Evolutionary conservation across 2,888 invertebrate species (phyloP).

Genomic region (Ormyrus rosae): DNA sequence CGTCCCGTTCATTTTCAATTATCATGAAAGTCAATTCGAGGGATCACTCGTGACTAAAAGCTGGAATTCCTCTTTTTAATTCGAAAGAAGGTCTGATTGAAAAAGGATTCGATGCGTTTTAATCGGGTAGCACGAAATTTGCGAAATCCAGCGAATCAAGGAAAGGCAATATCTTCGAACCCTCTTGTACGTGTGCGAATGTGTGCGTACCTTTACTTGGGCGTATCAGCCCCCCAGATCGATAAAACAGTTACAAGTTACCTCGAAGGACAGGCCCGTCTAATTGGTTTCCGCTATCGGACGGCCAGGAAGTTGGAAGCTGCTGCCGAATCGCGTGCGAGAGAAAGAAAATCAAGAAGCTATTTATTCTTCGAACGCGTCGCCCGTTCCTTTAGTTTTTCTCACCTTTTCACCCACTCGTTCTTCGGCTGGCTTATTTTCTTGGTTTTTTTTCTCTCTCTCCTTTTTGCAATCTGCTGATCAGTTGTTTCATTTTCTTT

Average conservation of each 20-base stretch:
- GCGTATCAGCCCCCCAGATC: slow-evolving; percentile 27
- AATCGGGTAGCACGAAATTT: slow-evolving; percentile 46
- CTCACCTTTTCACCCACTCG: neutral
- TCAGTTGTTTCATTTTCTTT: neutral
- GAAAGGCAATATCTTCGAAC: neutral
- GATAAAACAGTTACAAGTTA: slow-evolving; percentile 58
- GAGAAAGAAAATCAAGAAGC: slow-evolving; percentile 34
- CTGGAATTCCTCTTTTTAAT: neutral
- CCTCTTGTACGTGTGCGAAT: neutral
- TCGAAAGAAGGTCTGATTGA: slow-evolving; percentile 25
- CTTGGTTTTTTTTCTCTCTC: slow-evolving; percentile 1
- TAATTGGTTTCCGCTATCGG: slow-evolving; percentile 58
- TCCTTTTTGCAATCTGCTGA: neutral
- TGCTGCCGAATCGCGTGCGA: slow-evolving; percentile 47
- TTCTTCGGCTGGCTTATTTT: neutral
- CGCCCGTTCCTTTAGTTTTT: slow-evolving; percentile 13
- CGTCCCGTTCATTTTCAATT: slow-evolving; percentile 46
- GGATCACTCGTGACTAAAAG: slow-evolving; percentile 24
- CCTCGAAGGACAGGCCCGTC: slow-evolving; percentile 51
- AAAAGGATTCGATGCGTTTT: slow-evolving; percentile 51
- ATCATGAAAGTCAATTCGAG: slow-evolving; percentile 45
- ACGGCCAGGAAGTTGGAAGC: slow-evolving; percentile 51
- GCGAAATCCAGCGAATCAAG: slow-evolving; percentile 6
- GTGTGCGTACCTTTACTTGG: neutral
- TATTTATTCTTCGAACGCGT: slow-evolving; percentile 57